Percentiles rank a stretch among this genome's conserved stretches.
These are phyloP conservation scores for Trochalopteron elliotii DNA, from an alignment of 2,113 vertebrate genomes.

Conservation along the genomic window DNA sequence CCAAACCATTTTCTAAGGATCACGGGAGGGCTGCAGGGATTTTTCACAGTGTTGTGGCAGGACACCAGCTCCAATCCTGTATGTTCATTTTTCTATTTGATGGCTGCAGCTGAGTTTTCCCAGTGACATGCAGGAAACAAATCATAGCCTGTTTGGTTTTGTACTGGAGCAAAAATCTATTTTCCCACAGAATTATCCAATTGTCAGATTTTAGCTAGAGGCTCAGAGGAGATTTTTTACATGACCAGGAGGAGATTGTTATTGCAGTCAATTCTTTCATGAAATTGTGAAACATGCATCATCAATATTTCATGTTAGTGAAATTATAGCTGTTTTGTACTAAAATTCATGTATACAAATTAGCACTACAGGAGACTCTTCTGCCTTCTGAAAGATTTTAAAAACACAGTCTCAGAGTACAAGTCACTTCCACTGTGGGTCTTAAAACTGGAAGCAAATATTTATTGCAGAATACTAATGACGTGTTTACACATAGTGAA, in stretches of 20 bases:
- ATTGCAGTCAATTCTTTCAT: not conserved
- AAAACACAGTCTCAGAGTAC: not conserved
- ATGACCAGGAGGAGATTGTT: not conserved
- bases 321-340: conserved; percentile 29
- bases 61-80: not conserved
- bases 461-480: conserved; percentile 15
- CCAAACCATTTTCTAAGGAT: not conserved
- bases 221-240: not conserved
- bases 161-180: not conserved
- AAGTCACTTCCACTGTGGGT: not conserved
- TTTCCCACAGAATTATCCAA: not conserved
- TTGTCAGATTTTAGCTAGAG: not conserved
- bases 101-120: not conserved
- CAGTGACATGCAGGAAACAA: not conserved
- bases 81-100: not conserved
- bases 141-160: not conserved
- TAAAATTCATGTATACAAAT: conserved; percentile 19
- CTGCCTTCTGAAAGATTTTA: not conserved
- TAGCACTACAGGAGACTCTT: not conserved
- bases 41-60: not conserved
- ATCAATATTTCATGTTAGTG: conserved; percentile 43
- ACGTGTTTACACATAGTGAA: not conserved
- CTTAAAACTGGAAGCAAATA: conserved; percentile 7
- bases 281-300: not conserved
- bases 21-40: not conserved